Percentiles rank a stretch among this genome's conserved stretches.
phyloP scores from a whole-genome alignment of 2,113 vertebrate genomes.

The Morphnarchus princeps region DNA sequence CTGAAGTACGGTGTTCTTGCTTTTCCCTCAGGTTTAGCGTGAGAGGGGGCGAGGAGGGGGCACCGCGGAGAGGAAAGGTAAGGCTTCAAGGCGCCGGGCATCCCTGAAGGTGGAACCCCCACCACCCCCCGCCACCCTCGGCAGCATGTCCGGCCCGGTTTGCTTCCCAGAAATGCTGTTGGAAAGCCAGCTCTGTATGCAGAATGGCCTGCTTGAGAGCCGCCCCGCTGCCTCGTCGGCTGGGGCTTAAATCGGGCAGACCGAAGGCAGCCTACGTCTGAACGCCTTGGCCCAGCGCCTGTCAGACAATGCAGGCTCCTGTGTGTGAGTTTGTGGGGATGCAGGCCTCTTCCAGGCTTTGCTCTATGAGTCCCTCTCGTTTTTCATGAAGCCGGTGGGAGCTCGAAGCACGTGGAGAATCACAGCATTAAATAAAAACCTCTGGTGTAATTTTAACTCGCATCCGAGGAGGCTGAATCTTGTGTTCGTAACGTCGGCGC shows the following conservation, averaged over 20 bases:
- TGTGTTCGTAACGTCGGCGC: neutral
- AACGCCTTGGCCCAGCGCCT: neutral
- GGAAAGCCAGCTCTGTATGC: neutral
- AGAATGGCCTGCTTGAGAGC: neutral
- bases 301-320: neutral
- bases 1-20: neutral
- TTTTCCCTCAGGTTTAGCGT: neutral
- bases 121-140: fast-evolving
- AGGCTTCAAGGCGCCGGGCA: neutral
- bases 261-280: fast-evolving
- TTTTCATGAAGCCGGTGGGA: fast-evolving
- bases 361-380: neutral
- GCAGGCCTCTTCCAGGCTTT: neutral
- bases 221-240: neutral
- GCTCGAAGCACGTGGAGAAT: neutral
- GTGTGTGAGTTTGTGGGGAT: neutral
- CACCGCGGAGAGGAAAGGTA: neutral
- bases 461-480: neutral
- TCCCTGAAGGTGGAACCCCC: neutral
- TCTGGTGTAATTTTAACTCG: neutral
- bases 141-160: neutral
- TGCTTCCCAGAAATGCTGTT: neutral
- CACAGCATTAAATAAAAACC: neutral
- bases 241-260: neutral
- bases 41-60: neutral